Percentiles rank a stretch among this genome's conserved stretches.
Conservation (phyloP, 2,113 vertebrate species). For the Chlorodrepanis virens region DNA sequence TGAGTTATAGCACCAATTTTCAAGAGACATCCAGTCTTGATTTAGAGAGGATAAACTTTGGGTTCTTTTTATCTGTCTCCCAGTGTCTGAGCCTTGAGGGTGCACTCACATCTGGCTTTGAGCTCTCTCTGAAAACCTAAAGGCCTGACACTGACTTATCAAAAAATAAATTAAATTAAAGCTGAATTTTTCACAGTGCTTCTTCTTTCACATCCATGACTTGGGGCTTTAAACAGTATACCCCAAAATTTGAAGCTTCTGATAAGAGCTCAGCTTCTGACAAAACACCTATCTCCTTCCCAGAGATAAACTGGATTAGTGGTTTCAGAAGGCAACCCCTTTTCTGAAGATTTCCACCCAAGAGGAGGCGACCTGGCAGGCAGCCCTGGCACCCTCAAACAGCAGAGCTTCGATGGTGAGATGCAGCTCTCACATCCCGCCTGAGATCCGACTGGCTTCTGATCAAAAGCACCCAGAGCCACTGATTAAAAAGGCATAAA, state of each 20-base stretch:
- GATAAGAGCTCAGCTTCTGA: neutral
- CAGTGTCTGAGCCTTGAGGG: conserved; percentile 20
- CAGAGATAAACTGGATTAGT: neutral
- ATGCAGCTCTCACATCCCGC: neutral
- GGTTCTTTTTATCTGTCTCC: conserved; percentile 35
- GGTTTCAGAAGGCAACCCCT: neutral
- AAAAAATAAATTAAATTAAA: conserved; percentile 1
- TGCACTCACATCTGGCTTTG: neutral
- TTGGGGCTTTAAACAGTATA: neutral
- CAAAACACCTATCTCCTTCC: neutral
- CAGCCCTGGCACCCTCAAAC: neutral
- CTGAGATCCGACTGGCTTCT: neutral
- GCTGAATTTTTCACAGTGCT: neutral
- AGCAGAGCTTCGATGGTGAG: fast-evolving
- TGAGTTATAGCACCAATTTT: conserved; percentile 48
- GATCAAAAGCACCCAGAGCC: neutral
- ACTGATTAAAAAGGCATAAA: neutral
- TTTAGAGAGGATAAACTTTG: conserved; percentile 47
- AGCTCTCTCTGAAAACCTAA: neutral
- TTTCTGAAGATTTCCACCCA: neutral
- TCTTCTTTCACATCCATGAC: neutral
- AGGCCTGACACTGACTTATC: neutral
- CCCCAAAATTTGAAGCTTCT: neutral
- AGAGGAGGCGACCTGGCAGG: neutral
- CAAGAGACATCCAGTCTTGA: conserved; percentile 15